Evolutionary conservation across 1,140 invertebrate species (phyloP).

Genomic region (Drosophila repletoides): DNA sequence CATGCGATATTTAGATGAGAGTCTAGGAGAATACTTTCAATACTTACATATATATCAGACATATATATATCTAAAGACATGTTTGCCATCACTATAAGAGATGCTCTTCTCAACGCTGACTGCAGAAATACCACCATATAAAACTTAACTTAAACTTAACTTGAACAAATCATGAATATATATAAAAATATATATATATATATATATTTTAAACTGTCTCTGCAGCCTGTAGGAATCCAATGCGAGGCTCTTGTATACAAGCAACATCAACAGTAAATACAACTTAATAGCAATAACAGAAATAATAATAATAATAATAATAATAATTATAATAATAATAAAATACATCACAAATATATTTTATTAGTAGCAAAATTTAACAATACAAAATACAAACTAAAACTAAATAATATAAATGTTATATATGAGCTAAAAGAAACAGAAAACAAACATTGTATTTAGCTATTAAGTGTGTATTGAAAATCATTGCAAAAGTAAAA

Average conservation of each 20-base stretch:
- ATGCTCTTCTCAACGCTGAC: slow-evolving; percentile 81
- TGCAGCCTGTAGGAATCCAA: slow-evolving; percentile 40
- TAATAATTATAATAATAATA: slow-evolving; percentile 21
- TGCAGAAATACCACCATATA: slow-evolving; percentile 81
- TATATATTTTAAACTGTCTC: slow-evolving; percentile 55
- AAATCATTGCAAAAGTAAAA: slow-evolving; percentile 51
- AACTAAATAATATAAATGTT: slow-evolving; percentile 40
- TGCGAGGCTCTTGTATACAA: slow-evolving; percentile 53
- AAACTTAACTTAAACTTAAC: slow-evolving; percentile 50
- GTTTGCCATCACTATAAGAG: slow-evolving; percentile 74
- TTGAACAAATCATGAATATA: slow-evolving; percentile 48
- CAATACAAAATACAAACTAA: slow-evolving; percentile 36
- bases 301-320: slow-evolving; percentile 19
- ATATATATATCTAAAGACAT: slow-evolving; percentile 39
- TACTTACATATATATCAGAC: no score
- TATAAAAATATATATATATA: slow-evolving; percentile 10
- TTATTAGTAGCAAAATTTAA: slow-evolving; percentile 78
- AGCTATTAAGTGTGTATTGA: slow-evolving; percentile 71
- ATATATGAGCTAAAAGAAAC: slow-evolving; percentile 51
- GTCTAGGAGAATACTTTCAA: no score
- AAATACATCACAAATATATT: slow-evolving; percentile 67
- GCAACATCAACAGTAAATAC: slow-evolving; percentile 46
- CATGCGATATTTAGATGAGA: slow-evolving; percentile 26
- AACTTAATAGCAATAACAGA: slow-evolving; percentile 27
- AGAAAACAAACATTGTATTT: slow-evolving; percentile 60